Base-by-base conservation (phyloP, 1,140 invertebrate species). In the Asbolus verrucosus region DNA sequence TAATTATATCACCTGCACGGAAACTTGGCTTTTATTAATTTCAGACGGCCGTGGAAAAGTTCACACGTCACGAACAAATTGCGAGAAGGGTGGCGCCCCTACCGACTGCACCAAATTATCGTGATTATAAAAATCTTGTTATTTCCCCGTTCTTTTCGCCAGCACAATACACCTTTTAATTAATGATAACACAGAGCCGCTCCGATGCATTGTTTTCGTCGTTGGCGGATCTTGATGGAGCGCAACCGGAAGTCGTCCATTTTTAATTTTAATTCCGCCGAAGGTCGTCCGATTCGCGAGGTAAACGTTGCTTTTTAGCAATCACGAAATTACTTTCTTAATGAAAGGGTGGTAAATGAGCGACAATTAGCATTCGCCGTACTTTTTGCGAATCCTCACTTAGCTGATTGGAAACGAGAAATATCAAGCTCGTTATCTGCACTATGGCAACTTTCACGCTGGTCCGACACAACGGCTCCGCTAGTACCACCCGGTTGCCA, bases 321-420 rank as follows among this genome's bases (percentile, higher is more conserved):
- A 50, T 50, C 16, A 50, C 21, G 43, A 19, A 50, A 50, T 50
- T 50, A 50, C 43, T 50, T 50, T 18, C 18, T 24, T 31, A 46
- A 62, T 59, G 43, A 61, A 70, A 63, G 54, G 70, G 38, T 39
- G 54, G 36, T 62, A 73, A 68, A 54, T 50, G 65, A 62, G 39
- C 65, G 31, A 39, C 70, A 74, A 74, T 74, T 74, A 74, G 63
- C 65, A 74, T 72, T 65, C 69, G 60, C 54, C 66, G 39, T 38
- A 39, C 18, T 31, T 43, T 74, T 39, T 67, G 18, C 19, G 43
- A 50, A 50, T 50, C 36, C 14, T 8, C 61, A 67, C 67, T 72
- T 69, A 65, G 67, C 67, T 72, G 70, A 71, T 72, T 74, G 67
- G 73, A 72, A 72, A 66, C 68, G 72, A 72, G 70, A 74, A 74